These are phyloP conservation scores for Caenorhabditis briggsae DNA, from an alignment of 1,140 invertebrate genomes.

Conservation along the genomic window DNA sequence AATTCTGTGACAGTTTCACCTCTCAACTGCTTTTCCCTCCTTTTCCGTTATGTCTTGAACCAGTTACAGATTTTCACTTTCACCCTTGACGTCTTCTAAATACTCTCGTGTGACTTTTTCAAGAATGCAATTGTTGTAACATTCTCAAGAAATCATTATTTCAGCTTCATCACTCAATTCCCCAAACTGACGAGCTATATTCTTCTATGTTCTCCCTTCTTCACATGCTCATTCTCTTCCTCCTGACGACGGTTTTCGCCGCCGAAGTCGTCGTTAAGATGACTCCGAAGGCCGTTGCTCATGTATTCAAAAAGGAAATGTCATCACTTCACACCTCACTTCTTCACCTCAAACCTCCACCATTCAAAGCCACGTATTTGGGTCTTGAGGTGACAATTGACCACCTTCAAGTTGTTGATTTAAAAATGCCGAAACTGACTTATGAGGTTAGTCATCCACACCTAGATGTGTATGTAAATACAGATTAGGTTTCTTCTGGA, in stretches of 20 bases:
- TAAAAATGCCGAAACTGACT: constrained; percentile 43
- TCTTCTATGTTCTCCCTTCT: constrained; percentile 25
- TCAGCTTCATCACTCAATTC: constrained; percentile 23
- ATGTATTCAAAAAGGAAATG: constrained; percentile 47
- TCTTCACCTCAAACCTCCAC: constrained; percentile 28
- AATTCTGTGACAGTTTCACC: neutral
- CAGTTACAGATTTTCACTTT: constrained; percentile 18
- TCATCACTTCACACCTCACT: constrained; percentile 8
- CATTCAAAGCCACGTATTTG: constrained; percentile 39
- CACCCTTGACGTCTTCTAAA: neutral
- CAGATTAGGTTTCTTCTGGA: neutral
- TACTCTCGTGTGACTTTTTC: constrained; percentile 6
- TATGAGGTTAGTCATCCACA: constrained; percentile 35
- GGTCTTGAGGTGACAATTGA: constrained; percentile 37
- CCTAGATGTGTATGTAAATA: neutral
- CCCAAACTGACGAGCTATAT: constrained; percentile 29
- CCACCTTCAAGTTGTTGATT: constrained; percentile 49
- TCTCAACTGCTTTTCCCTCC: constrained; percentile 38
- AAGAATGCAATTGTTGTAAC: neutral
- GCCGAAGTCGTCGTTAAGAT: constrained; percentile 38
- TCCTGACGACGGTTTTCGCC: constrained; percentile 32
- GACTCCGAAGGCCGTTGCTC: constrained; percentile 34
- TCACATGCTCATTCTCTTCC: constrained; percentile 37
- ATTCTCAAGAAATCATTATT: neutral
- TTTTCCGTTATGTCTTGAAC: neutral